Evolutionary conservation across 1,140 invertebrate genomes (phyloP), one percentile per base, ranked within the genome.

Genomic region (Saccostrea glomerata): DNA sequence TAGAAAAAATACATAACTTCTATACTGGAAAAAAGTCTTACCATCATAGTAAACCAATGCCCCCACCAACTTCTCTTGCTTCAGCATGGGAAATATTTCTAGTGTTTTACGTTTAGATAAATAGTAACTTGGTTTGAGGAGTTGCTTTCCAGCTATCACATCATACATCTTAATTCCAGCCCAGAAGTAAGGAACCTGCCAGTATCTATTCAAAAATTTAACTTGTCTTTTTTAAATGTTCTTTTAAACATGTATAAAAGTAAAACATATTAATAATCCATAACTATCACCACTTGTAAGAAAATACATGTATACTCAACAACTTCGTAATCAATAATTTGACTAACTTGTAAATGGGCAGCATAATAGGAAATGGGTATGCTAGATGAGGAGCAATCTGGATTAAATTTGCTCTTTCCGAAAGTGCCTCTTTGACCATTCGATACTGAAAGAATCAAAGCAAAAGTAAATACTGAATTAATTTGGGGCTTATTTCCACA

Each of bases 11-110:
- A 47, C 47, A 47, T 9, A 47, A 9, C 47, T 47, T 6, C 9
- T 0, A 47, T 47, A 9, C 30, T 11, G 15, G 25, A 23, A n/a
- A 25, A 77, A 56, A 36, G 88, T 93, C 95, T 95, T 95, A 98
- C 98, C 99, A 95, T 99, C 99, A 95, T 99, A 99, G 95, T 99
- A 99, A 36, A 99, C 98, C 91, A 99, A 97, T 40, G 98, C 99
- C 89, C 99, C 99, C 91, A 97, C 97, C 0, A 99, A 95, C 94
- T 97, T 97, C 92, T 99, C 98, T 89, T 97, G 98, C 94, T 97
- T 96, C 56, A 97, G 92, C 99, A 99, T 99, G 11, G 99, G 99
- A 94, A 99, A 99, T 77, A 98, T 95, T 96, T 99, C 99, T 15
- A 99, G 95, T 15, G 99, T 98, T 93, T 98, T 97, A 91, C 97